Evolutionary conservation across 1,140 invertebrate genomes (phyloP), one percentile per base, ranked within the genome.

Genomic region (Drosophila orosa): DNA sequence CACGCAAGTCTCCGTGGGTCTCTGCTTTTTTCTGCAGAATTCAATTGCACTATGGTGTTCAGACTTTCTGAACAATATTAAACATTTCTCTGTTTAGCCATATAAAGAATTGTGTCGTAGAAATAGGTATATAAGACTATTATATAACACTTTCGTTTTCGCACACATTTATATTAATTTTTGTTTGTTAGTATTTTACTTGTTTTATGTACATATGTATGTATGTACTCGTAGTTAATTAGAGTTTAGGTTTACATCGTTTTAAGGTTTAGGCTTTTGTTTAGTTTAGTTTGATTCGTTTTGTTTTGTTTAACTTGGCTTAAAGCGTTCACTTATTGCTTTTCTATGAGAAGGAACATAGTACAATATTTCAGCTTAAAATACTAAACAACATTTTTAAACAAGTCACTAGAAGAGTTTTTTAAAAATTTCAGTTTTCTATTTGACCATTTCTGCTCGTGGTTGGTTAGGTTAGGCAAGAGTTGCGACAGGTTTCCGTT

Each of bases 331-430:
- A 74, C 74, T 78, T 86, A 86, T 86, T 86, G 82, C 82, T 86
- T 86, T 82, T 86, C 71, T 86, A 86, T 87, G 79, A 86, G 68
- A 82, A 86, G 82, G 82, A 86, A 86, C 82, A 86, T 87, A 82
- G 83, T 82, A 86, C 78, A 87, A 86, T 87, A 72, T 87, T 78
- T 65, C 59, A 72, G 58, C 82, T 86, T 86, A 87, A 79, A 75
- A 66, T 75, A 86, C 78, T 86, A 87, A 86, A 86, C 83, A 86
- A 86, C 83, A 86, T 81, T 86, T 54, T 81, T 39, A 60, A 87
- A 87, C 69, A 82, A 87, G 83, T 87, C 74, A 86, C 78, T 86
- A 86, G 57, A 81, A 63, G 69, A 78, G 74, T 78, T 85, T 42
- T 22, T 45, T 9, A 27, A 45, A 37, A 10, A 40, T 57, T 45